A percentile compares a stretch with the other conserved stretches of the same genome.
Conservation (phyloP, 2,113 vertebrate species). For the Alethe diademata region DNA sequence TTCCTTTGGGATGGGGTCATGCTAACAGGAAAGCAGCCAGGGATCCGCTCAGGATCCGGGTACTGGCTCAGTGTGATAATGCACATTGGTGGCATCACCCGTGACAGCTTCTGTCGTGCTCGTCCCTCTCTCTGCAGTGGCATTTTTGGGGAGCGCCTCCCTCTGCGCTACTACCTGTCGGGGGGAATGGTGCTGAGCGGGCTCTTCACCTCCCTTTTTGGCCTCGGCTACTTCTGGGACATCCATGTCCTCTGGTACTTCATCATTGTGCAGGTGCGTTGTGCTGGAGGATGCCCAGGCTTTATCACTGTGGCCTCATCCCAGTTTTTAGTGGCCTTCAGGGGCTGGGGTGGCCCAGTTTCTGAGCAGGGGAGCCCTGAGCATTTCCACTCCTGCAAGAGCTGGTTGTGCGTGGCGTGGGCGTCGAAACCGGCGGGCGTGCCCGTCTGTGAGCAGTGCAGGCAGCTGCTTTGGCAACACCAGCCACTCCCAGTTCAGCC, state of each 20-base stretch:
- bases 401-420: background rate
- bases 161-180: conserved; percentile 91
- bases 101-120: accelerated
- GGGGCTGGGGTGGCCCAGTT: background rate
- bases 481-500: background rate
- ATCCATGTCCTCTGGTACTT: conserved; percentile 92
- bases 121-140: conserved; percentile 73
- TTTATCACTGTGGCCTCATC: accelerated
- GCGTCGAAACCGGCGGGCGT: background rate
- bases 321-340: accelerated
- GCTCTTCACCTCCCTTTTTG: conserved; percentile 87
- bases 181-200: conserved; percentile 91
- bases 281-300: background rate
- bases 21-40: background rate
- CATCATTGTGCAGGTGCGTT: conserved; percentile 86
- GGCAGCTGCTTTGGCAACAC: background rate
- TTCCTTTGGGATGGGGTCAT: accelerated
- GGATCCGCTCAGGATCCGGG: accelerated
- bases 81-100: accelerated
- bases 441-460: accelerated
- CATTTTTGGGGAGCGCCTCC: conserved; percentile 94
- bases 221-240: conserved; percentile 90
- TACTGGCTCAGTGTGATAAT: accelerated
- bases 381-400: background rate
- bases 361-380: accelerated